These are phyloP conservation scores for Rana temporaria DNA, from an alignment of 2,113 vertebrate genomes.

Conservation along the genomic window DNA sequence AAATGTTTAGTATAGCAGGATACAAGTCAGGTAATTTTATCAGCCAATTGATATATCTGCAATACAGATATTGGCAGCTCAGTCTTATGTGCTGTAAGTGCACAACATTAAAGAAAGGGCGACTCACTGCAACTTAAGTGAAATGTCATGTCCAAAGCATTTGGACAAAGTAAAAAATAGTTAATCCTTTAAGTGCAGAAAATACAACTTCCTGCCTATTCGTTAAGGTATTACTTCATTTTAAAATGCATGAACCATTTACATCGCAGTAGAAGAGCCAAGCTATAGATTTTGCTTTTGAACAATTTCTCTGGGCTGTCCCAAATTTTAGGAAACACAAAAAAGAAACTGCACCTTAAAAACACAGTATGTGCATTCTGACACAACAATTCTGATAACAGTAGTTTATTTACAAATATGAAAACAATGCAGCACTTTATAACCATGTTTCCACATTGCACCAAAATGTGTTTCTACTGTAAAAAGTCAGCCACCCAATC, in stretches of 20 bases:
- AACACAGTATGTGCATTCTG: conserved; percentile 73
- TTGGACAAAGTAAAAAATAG: too few species aligned
- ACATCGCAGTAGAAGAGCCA: not conserved
- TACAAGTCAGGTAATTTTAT: not conserved
- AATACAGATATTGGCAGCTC: conserved; percentile 23
- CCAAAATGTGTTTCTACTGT: not conserved
- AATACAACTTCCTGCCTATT: conserved; percentile 19
- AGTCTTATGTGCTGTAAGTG: not conserved
- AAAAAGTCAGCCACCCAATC: not conserved
- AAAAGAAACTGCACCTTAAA: conserved; percentile 26
- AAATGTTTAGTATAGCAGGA: not conserved
- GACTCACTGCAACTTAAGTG: too few species aligned
- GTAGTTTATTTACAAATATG: not conserved
- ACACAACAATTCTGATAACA: conserved; percentile 79
- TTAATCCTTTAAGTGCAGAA: not conserved
- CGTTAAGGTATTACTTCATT: not conserved
- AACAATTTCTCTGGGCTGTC: not conserved
- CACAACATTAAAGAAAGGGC: not conserved
- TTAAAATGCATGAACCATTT: not conserved
- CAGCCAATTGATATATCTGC: not conserved
- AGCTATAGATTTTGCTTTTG: not conserved
- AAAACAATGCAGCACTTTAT: conserved; percentile 81
- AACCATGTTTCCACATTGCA: not conserved
- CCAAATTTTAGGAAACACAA: not conserved
- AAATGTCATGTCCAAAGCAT: too few species aligned